Base-by-base conservation (phyloP, 1,140 invertebrate genomes). In the Temnothorax longispinosus region DNA sequence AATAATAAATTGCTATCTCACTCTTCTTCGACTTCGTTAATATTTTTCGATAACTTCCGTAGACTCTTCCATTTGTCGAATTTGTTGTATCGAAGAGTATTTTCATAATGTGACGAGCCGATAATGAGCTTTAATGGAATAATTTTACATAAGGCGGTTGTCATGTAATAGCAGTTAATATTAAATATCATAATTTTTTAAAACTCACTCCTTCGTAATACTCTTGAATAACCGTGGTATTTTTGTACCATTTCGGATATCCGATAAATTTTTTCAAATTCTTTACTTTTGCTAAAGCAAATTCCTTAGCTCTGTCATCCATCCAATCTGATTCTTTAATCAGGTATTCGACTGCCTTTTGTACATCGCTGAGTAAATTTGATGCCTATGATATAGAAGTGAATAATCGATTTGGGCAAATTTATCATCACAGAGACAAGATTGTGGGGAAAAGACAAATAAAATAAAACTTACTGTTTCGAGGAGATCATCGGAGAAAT, bases 281-380 rank as follows among this genome's bases (percentile, higher is more conserved):
- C 21, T 85, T 47, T 27, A 91, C 27, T 85, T 91, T 91, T 0
- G 69, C 80, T n/a, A 87, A 56, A 50, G 84, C 56, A 54, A 82
- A 81, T 11, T 90, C 56, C 11, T 77, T 86, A 11, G 52, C 88
- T 3, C 87, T 56, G 0, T 82, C 71, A 52, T 89, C 44, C 56
- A 91, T 15, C 90, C 90, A 91, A 1, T 58, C 11, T 11, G 90
- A 89, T 47, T 52, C 47, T 32, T 86, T 60, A 32, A 91, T 85
- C 10, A 67, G 44, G 50, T 84, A 41, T 15, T 89, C 85, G 0
- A 86, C 67, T 54, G 80, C 87, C 13, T 89, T 85, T 62, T 90
- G 80, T 71, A 90, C 81, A 21, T 88, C 77, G 13, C 75, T 80
- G 15, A 91, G 35, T 80, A 91, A 90, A 27, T 82, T 80, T 15